These are phyloP conservation scores for Pelmatolapia mariae DNA, from an alignment of 2,113 vertebrate genomes.

Conservation along the genomic window DNA sequence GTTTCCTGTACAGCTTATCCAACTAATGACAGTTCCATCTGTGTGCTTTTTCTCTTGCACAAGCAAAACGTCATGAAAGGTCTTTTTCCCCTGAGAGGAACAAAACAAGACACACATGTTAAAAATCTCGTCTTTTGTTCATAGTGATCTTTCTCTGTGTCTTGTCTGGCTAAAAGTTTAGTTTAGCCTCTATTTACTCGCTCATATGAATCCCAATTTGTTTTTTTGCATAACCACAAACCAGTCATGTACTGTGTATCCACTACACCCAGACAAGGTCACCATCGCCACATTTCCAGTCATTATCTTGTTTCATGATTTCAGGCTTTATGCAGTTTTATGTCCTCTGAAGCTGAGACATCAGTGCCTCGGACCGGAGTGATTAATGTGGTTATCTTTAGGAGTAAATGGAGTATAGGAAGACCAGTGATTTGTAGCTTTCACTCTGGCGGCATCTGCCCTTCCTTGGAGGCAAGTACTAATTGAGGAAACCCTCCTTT, in stretches of 20 bases:
- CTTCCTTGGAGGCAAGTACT: constrained; percentile 8
- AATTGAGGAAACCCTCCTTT: constrained; percentile 27
- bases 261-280: constrained; percentile 1
- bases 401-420: neutral
- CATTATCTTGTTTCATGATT: constrained; percentile 16
- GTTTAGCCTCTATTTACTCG: neutral
- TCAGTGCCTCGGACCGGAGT: neutral
- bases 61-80: neutral
- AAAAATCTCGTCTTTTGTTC: neutral
- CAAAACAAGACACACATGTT: constrained; percentile 36
- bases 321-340: neutral
- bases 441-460: neutral
- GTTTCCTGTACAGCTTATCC: constrained; percentile 3
- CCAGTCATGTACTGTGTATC: neutral
- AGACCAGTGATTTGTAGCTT: constrained; percentile 18
- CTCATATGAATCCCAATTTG: neutral
- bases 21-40: constrained; percentile 62
- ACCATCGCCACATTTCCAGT: constrained; percentile 4
- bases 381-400: constrained; percentile 38
- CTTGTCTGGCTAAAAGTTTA: neutral
- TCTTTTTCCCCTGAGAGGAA: neutral
- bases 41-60: neutral
- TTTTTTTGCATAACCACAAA: neutral
- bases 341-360: neutral
- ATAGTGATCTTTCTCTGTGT: neutral